Evolutionary conservation across 2,113 vertebrate genomes (phyloP).

Genomic region (Tetrao urogallus): DNA sequence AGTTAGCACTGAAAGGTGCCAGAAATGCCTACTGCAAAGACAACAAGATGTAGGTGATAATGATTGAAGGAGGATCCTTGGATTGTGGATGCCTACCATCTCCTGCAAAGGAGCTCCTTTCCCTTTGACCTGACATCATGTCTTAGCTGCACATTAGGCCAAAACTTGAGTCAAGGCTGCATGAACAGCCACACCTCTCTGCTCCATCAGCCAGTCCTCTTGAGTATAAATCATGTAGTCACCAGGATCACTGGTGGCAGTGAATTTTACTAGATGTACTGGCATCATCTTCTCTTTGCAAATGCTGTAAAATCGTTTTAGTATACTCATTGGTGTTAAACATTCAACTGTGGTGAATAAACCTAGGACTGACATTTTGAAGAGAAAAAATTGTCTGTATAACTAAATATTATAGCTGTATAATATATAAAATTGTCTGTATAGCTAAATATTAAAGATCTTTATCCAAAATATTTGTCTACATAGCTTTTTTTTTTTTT

Average conservation of each 20-base stretch:
- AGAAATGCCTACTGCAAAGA: background rate
- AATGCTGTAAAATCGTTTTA: background rate
- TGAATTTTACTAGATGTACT: background rate
- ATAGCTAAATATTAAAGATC: background rate
- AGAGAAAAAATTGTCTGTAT: background rate
- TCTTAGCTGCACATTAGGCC: accelerated
- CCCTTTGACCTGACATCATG: background rate
- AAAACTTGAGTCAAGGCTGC: background rate
- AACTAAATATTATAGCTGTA: no score
- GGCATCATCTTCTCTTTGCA: background rate
- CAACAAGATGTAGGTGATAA: background rate
- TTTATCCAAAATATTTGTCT: background rate
- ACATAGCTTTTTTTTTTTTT: background rate
- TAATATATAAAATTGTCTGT: background rate
- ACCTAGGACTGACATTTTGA: background rate
- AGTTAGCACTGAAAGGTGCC: background rate
- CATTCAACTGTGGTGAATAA: background rate
- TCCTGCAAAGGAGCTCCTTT: background rate
- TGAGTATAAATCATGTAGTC: background rate
- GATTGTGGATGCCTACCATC: background rate
- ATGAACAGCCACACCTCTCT: background rate
- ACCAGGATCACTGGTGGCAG: background rate
- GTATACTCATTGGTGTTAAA: background rate
- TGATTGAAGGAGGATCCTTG: background rate
- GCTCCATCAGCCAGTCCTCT: background rate